Percentiles rank a stretch among this genome's conserved stretches.
Evolutionary conservation across 1,140 invertebrate species (phyloP).

Genomic region (Drepana arcuata): DNA sequence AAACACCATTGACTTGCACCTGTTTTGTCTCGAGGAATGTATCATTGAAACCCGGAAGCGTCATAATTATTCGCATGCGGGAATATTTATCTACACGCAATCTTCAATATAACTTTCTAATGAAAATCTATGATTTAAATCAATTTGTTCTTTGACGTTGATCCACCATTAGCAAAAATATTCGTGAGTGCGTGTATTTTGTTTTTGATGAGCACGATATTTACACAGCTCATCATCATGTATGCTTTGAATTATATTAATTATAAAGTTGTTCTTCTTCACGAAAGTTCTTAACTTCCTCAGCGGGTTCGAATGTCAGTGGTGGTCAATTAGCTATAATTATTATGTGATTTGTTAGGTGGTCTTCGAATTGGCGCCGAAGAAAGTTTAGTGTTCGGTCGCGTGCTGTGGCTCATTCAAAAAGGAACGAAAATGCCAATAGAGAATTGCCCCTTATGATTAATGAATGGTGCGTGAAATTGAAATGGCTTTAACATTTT

Average conservation of each 20-base stretch:
- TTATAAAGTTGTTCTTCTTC: too few relatives aligned
- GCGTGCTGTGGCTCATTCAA: constrained; percentile 21
- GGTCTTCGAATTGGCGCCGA: constrained; percentile 12
- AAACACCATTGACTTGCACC: too few relatives aligned
- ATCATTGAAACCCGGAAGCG: constrained; percentile 27
- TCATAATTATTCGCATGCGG: constrained; percentile 13
- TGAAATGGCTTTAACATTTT: constrained; percentile 25
- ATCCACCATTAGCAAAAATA: too few relatives aligned
- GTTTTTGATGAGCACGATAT: too few relatives aligned
- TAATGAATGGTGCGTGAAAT: constrained; percentile 40
- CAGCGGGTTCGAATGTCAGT: too few relatives aligned
- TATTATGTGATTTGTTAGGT: constrained; percentile 42
- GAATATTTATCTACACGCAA: constrained; percentile 22
- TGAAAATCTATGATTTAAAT: background rate
- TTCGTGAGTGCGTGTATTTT: too few relatives aligned
- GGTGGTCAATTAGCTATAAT: constrained; percentile 41
- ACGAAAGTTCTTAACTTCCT: too few relatives aligned
- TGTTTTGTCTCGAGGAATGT: constrained; percentile 12
- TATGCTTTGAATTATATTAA: too few relatives aligned
- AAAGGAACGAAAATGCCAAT: constrained; percentile 11
- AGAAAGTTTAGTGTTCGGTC: constrained; percentile 21
- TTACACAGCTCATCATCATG: too few relatives aligned
- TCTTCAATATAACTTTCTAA: constrained; percentile 4
- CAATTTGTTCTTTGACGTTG: too few relatives aligned
- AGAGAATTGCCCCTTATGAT: constrained; percentile 21